phyloP scores from a whole-genome alignment of 1,140 invertebrate species.

The Eulimnadia texana region DNA sequence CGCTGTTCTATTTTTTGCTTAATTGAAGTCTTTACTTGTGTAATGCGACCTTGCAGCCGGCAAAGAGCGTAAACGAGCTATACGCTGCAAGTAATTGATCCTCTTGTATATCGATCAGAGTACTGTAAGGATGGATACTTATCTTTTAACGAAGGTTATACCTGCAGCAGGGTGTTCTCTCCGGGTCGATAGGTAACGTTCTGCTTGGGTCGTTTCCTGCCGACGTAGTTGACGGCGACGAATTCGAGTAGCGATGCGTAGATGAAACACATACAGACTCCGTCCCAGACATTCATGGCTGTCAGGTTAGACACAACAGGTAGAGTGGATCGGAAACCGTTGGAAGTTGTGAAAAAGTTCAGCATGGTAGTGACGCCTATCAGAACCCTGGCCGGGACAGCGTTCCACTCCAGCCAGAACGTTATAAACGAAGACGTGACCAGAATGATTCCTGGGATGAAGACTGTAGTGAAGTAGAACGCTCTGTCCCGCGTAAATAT shows the following conservation, averaged over 20 bases:
- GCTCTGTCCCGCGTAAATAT: constrained; percentile 84
- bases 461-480: constrained; percentile 91
- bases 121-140: too few relatives aligned
- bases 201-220: constrained; percentile 71
- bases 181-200: constrained; percentile 76
- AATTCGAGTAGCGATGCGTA: constrained; percentile 85
- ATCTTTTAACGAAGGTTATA: too few relatives aligned
- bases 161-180: constrained; percentile 79
- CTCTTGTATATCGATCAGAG: too few relatives aligned
- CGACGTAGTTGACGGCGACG: constrained; percentile 87
- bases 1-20: too few relatives aligned
- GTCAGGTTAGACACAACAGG: constrained; percentile 85
- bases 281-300: constrained; percentile 92
- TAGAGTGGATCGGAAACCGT: constrained; percentile 44
- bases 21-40: too few relatives aligned
- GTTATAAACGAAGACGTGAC: constrained; percentile 89
- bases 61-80: too few relatives aligned
- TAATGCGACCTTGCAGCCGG: too few relatives aligned
- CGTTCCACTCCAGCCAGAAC: constrained; percentile 92
- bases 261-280: constrained; percentile 92
- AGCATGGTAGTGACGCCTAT: constrained; percentile 83
- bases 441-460: constrained; percentile 87
- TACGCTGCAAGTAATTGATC: too few relatives aligned
- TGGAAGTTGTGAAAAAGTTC: constrained; percentile 84
- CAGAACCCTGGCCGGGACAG: constrained; percentile 72